phyloP scores from a whole-genome alignment of 2,888 invertebrate genomes.

The Calameuta filiformis region DNA sequence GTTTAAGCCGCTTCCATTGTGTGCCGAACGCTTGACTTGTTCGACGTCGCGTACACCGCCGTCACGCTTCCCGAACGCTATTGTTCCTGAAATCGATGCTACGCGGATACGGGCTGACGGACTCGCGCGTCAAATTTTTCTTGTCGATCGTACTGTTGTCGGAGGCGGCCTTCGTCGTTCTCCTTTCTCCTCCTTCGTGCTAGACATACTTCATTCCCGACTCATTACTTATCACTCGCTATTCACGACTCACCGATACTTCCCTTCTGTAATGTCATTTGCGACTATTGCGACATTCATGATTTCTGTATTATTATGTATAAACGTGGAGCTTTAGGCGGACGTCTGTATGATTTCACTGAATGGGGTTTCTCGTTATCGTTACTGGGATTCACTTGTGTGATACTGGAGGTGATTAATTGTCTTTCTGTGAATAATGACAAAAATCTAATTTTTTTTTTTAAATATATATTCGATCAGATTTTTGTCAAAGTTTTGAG shows the following conservation, averaged over 20 bases:
- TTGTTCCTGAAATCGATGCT: conserved; percentile 62
- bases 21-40: conserved; percentile 61
- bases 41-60: conserved; percentile 40
- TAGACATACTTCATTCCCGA: neutral
- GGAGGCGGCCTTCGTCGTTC: neutral
- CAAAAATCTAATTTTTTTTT: neutral
- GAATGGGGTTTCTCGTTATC: neutral
- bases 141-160: neutral
- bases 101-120: conserved; percentile 21
- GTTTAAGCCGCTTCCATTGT: conserved; percentile 64
- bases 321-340: neutral
- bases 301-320: neutral
- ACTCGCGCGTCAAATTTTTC: neutral
- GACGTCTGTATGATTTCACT: neutral
- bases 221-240: neutral
- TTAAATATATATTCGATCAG: neutral
- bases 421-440: neutral
- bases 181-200: neutral
- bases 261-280: neutral
- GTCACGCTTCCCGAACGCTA: conserved; percentile 26
- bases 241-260: neutral
- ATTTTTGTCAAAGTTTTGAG: neutral
- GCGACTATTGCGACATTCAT: neutral
- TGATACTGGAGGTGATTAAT: neutral
- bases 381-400: neutral